Evolutionary conservation across 2,797 vertebrate species (phyloP).

Genomic region (Lemur catta): DNA sequence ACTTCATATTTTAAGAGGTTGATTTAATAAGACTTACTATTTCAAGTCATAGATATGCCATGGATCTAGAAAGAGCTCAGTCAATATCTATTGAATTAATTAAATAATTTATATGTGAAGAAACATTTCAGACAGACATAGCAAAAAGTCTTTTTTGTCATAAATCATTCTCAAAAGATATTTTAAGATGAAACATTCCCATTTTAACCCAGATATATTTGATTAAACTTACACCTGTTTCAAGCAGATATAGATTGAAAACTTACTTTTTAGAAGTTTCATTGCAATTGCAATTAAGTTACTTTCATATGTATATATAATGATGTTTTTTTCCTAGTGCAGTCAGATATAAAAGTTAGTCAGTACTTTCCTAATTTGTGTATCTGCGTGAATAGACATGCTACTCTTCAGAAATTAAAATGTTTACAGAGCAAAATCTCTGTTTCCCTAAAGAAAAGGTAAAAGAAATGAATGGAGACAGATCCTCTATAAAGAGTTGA

Average conservation of each 20-base stretch:
- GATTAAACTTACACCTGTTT: not conserved
- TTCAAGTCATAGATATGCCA: not conserved
- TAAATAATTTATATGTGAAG: constrained; percentile 32
- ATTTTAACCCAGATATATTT: not conserved
- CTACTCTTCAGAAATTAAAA: constrained; percentile 60
- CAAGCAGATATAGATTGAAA: not conserved
- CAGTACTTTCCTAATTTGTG: constrained; percentile 16
- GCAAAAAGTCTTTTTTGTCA: not conserved
- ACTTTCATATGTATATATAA: constrained; percentile 5
- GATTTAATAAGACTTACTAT: constrained; percentile 2
- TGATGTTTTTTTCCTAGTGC: not conserved
- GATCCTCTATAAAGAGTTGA: constrained; percentile 25
- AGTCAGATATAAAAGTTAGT: not conserved
- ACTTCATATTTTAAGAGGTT: not conserved
- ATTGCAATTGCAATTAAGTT: not conserved
- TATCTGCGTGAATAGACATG: not conserved
- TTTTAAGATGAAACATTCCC: not conserved
- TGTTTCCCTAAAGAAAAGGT: constrained; percentile 42
- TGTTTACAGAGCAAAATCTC: constrained; percentile 9
- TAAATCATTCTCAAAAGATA: not conserved
- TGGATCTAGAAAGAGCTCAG: not conserved
- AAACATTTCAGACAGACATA: not conserved
- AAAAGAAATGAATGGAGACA: constrained; percentile 54
- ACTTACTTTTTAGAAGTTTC: not conserved
- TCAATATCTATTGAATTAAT: not conserved